phyloP scores from a whole-genome alignment of 1,140 invertebrate genomes.

The Drosophila aff. region DNA sequence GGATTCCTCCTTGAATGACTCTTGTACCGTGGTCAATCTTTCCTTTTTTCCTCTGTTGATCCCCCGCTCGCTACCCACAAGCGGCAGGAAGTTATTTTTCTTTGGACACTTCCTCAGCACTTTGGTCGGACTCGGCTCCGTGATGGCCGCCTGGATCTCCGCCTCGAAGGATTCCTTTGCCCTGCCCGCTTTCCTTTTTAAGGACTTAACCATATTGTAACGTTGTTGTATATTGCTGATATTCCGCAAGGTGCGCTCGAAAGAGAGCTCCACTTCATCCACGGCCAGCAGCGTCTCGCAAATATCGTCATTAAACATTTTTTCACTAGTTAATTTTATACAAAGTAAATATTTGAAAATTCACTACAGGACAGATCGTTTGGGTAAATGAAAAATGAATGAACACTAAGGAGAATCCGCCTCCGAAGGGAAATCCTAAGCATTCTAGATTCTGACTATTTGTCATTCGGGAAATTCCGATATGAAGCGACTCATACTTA shows the following conservation, averaged over 20 bases:
- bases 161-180: slow-evolving; percentile 32
- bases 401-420: background rate
- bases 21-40: background rate
- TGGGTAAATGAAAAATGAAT: background rate
- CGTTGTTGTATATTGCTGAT: slow-evolving; percentile 49
- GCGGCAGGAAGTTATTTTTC: background rate
- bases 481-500: background rate
- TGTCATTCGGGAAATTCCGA: slow-evolving; percentile 45
- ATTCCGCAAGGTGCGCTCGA: slow-evolving; percentile 28
- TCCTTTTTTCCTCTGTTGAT: background rate
- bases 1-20: slow-evolving; percentile 36
- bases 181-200: slow-evolving; percentile 9
- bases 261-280: slow-evolving; percentile 49
- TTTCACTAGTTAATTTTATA: slow-evolving; percentile 47
- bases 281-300: slow-evolving; percentile 41
- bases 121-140: slow-evolving; percentile 11
- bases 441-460: background rate
- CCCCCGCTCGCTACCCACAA: background rate
- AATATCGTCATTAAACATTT: slow-evolving; percentile 35
- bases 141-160: slow-evolving; percentile 62
- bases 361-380: background rate
- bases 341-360: background rate
- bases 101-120: slow-evolving; percentile 6
- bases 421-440: background rate
- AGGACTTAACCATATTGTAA: slow-evolving; percentile 27